phyloP scores from a whole-genome alignment of 2,888 invertebrate genomes.

The Neuroscelio doddi region DNA sequence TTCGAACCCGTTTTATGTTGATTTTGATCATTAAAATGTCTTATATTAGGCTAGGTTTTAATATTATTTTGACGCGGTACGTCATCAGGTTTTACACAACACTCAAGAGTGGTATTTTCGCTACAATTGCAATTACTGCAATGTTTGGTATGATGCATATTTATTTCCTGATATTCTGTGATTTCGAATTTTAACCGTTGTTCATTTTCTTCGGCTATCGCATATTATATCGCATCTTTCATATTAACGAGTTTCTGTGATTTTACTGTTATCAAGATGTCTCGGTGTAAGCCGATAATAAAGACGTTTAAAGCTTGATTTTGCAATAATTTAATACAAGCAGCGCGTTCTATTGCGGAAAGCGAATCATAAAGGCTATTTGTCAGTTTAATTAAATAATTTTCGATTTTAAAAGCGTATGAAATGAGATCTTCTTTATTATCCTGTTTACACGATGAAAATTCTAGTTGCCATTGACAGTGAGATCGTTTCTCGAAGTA shows the following conservation, averaged over 20 bases:
- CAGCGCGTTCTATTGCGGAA: constrained; percentile 35
- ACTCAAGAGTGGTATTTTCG: no score
- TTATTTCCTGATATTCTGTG: constrained; percentile 28
- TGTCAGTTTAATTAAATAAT: constrained; percentile 55
- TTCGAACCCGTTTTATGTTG: no score
- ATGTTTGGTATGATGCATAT: not conserved
- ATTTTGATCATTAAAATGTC: not conserved
- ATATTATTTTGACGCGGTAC: no score
- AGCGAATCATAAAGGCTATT: constrained; percentile 47
- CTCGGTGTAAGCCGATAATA: constrained; percentile 53
- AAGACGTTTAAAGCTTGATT: constrained; percentile 58
- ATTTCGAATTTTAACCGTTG: constrained; percentile 47
- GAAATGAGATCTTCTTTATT: constrained; percentile 49
- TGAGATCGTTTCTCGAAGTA: constrained; percentile 31
- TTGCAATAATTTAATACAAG: constrained; percentile 50
- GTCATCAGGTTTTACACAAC: no score
- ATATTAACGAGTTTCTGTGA: constrained; percentile 53
- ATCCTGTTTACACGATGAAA: constrained; percentile 53
- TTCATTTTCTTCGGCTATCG: constrained; percentile 54
- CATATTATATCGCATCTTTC: constrained; percentile 55
- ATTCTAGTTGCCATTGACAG: constrained; percentile 56
- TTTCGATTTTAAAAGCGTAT: constrained; percentile 54
- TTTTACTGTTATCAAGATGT: constrained; percentile 56
- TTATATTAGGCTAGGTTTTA: no score
- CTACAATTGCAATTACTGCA: no score